phyloP scores from a whole-genome alignment of 2,888 invertebrate species.

The Ferdinandea cuprea region DNA sequence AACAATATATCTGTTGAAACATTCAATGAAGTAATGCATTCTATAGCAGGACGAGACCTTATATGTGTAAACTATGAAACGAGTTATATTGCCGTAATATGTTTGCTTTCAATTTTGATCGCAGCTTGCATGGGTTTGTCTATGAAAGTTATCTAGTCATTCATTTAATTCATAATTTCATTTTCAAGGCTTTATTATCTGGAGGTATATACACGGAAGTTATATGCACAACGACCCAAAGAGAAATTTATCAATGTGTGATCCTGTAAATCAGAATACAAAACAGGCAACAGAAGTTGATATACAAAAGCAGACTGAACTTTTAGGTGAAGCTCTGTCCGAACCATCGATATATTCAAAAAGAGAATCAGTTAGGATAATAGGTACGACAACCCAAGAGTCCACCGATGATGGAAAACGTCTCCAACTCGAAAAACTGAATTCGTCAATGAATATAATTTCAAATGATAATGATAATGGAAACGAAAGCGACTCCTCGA shows the following conservation, averaged over 20 bases:
- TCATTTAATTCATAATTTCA: neutral
- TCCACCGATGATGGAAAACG: constrained; percentile 57
- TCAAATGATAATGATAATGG: constrained; percentile 10
- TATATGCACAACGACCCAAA: neutral
- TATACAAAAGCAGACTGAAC: constrained; percentile 11
- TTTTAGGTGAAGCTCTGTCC: neutral
- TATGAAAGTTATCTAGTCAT: neutral
- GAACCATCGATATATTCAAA: constrained; percentile 42
- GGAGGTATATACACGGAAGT: neutral
- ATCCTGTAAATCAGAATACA: constrained; percentile 20
- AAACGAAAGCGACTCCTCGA: constrained; percentile 40
- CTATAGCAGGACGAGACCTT: neutral
- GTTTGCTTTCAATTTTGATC: constrained; percentile 63
- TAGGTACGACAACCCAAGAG: constrained; percentile 55
- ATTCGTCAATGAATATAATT: constrained; percentile 1
- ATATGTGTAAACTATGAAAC: neutral
- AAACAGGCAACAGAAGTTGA: constrained; percentile 39
- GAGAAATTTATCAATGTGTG: constrained; percentile 1
- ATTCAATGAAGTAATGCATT: constrained; percentile 7
- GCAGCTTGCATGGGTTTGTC: constrained; percentile 67
- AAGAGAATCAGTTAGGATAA: constrained; percentile 44
- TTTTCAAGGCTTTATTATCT: constrained; percentile 31
- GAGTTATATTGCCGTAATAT: constrained; percentile 68
- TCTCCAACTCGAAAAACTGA: constrained; percentile 23
- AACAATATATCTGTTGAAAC: constrained; percentile 15